These are phyloP conservation scores for Ataeniobius toweri DNA, from an alignment of 2,797 vertebrate species.

Conservation along the genomic window DNA sequence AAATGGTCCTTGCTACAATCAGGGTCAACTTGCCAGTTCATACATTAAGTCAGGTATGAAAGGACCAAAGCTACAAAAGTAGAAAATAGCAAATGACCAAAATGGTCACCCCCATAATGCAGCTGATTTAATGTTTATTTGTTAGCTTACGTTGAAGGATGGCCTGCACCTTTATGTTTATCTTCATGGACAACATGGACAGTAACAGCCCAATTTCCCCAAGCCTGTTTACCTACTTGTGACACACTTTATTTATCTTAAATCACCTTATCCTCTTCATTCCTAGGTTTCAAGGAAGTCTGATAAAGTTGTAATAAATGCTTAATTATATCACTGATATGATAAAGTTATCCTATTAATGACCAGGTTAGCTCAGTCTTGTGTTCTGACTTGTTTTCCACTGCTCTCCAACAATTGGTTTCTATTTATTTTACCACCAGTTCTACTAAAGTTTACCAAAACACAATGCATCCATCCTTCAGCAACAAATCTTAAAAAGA, in stretches of 20 bases:
- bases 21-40: no score
- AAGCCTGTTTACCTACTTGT: background rate
- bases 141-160: background rate
- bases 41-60: background rate
- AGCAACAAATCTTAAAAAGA: background rate
- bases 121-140: background rate
- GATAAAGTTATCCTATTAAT: background rate
- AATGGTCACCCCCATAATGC: background rate
- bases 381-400: background rate
- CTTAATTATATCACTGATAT: background rate
- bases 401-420: background rate
- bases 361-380: background rate
- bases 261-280: background rate
- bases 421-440: background rate
- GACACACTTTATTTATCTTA: background rate
- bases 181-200: background rate
- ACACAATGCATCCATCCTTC: background rate
- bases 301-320: slow-evolving; percentile 1
- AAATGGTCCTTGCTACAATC: no score
- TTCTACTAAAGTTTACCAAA: background rate
- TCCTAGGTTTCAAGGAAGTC: background rate
- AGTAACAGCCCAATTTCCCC: background rate
- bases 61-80: no score
- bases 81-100: background rate
- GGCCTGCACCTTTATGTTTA: background rate